Base-by-base conservation (phyloP, 2,797 vertebrate species). In the Enteromius viviparus region DNA sequence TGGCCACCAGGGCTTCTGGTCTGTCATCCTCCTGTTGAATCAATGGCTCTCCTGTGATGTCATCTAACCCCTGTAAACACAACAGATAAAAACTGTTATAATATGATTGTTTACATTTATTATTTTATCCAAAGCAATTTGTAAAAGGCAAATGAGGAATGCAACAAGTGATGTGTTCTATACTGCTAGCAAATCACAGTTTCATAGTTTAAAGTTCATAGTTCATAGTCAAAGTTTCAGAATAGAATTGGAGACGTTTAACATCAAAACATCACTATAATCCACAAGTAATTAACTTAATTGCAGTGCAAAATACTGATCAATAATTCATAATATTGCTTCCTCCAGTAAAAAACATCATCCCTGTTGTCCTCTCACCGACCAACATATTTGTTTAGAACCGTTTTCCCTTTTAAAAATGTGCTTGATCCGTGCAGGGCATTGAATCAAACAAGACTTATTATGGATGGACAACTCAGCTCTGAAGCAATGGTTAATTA, bases 21-120 rank as follows among this genome's bases (percentile, higher is more conserved):
- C 95, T 96, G 93, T 99, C 97, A 0, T 97, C 96, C n/a, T 97
- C 96, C 0, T 95, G 95, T 89, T 98, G 97, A 87, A 98, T 94
- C 88, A 99, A 90, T 0, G 95, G 95, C 86, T 99, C 97, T 0
- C 97, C 96, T 0, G 94, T 98, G 92, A 97, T 17, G 72, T 99
- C 97, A 89, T 99, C 97, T 19, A 95, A 45, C 0, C 97, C 97
- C 97, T 98, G 40, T 6, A 70, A 78, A 81, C 26, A 86, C 81
- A 78, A 76, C 83, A 90, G 17, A 71, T 72, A 62, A 40, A 51
- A 51, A 19, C 26, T 51, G 29, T 66, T 51, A 32, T n/a, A 37
- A 15, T 58, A 4, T 26, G n/a, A 23, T 23, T 58, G 55, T 58
- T 58, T 23, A 23, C 10, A 23, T 58, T 58, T 58, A 23, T 10